phyloP scores from a whole-genome alignment of 2,888 invertebrate species.

The Phragmatobia fuliginosa region DNA sequence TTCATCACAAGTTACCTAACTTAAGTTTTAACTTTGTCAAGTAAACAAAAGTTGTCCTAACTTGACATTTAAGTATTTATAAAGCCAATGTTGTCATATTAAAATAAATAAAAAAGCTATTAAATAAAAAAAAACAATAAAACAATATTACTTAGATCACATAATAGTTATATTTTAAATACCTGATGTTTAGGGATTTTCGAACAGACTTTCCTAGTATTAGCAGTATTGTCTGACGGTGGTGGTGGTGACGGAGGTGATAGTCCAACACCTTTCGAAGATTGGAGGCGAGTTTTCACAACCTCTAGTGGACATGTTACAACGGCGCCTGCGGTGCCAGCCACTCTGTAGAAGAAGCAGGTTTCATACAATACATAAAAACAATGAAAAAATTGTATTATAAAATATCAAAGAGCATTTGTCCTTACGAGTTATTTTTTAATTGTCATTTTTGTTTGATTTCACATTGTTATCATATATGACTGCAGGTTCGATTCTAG shows the following conservation, averaged over 20 bases:
- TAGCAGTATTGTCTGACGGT: conserved; percentile 83
- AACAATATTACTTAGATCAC: neutral
- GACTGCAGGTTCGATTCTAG: no score
- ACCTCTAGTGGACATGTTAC: conserved; percentile 99
- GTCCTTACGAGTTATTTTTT: no score
- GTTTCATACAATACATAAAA: neutral
- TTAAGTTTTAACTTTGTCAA: neutral
- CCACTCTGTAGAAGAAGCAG: conserved; percentile 89
- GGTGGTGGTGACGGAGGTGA: conserved; percentile 79
- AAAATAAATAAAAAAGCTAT: neutral
- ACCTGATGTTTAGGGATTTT: conserved; percentile 92
- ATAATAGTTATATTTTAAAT: conserved; percentile 41
- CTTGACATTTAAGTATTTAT: no score
- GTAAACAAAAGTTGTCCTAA: neutral
- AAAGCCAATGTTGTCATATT: no score
- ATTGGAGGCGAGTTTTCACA: conserved; percentile 98
- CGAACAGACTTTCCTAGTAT: conserved; percentile 91
- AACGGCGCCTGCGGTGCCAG: conserved; percentile 98
- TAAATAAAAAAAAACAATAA: no score
- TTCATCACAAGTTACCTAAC: neutral
- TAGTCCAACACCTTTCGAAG: conserved; percentile 91
- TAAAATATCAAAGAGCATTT: no score
- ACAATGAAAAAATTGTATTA: neutral
- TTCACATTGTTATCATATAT: no score
- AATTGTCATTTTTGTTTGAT: no score